Evolutionary conservation across 2,888 invertebrate species (phyloP), one percentile per base, ranked within the genome.

Genomic region (Philereme transversata): DNA sequence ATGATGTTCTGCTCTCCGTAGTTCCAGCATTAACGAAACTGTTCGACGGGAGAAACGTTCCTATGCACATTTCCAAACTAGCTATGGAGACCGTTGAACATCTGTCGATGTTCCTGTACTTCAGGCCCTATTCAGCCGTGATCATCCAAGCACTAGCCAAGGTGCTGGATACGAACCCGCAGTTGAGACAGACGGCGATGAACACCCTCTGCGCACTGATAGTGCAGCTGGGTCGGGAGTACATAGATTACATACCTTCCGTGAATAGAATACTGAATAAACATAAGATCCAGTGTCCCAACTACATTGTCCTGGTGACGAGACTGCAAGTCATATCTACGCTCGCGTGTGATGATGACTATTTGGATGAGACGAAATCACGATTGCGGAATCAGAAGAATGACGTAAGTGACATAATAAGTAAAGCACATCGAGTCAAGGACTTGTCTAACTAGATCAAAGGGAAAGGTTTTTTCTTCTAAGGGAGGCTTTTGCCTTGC

Each of bases 71-170:
- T 71, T 95, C 95, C 0, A 93, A 94, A 71, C 93, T 95, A 46
- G 96, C 97, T 0, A 88, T 97, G 76, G 96, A 96, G 78, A 99
- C 99, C 0, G 96, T 99, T 10, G 97, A 98, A 78, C 95, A 97
- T 71, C 90, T 99, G 53, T 97, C 97, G 0, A 96, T 97, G 79
- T 96, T 96, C 62, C 91, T 99, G 46, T 98, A 99, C 84, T 96
- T 99, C 72, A 96, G 97, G 1, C 98, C 98, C 77, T 98, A 96
- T 82, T 96, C 97, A 0, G 98, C 98, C 0, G 94, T 97, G 57
- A 97, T 99, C 60, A 96, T 99, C 69, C 99, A 99, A 87, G 97
- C 98, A 0, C 86, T 99, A 66, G 97, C 98, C 0, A 94, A 98
- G 59, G 97, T 97, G 0, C 89, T 99, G 52, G 97, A 98, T 72